phyloP scores from a whole-genome alignment of 2,797 vertebrate species.

The Onychomys torridus region DNA sequence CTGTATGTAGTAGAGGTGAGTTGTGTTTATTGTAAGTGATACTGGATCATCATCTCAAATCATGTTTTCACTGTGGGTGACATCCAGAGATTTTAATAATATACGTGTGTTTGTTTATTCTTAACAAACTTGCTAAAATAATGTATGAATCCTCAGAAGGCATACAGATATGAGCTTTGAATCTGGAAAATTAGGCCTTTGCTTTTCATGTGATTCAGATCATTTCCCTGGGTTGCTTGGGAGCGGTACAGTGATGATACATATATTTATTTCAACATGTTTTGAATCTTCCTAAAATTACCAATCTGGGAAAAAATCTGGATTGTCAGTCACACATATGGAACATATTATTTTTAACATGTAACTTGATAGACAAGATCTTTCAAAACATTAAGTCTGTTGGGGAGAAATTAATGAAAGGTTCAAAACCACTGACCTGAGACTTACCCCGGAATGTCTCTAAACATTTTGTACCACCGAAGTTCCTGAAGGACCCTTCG shows the following conservation, averaged over 20 bases:
- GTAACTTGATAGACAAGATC: slow-evolving; percentile 70
- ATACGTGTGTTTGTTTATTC: neutral
- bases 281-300: slow-evolving; percentile 52
- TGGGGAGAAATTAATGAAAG: slow-evolving; percentile 67
- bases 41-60: neutral
- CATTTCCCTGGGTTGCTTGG: neutral
- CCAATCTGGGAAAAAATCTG: slow-evolving; percentile 66
- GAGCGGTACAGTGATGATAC: neutral
- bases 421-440: slow-evolving; percentile 72
- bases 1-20: neutral
- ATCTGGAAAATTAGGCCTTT: neutral
- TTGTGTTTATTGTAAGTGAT: neutral
- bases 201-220: neutral
- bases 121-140: neutral
- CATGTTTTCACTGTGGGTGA: neutral
- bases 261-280: slow-evolving; percentile 40
- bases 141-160: neutral
- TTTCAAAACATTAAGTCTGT: slow-evolving; percentile 70
- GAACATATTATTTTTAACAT: slow-evolving; percentile 73
- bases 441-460: slow-evolving; percentile 69
- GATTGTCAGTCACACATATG: slow-evolving; percentile 68
- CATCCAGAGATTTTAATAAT: neutral
- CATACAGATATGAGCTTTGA: neutral
- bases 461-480: slow-evolving; percentile 64
- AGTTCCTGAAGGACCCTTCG: slow-evolving; percentile 59